phyloP scores from a whole-genome alignment of 1,140 invertebrate species.

The Eriosoma lanigerum region DNA sequence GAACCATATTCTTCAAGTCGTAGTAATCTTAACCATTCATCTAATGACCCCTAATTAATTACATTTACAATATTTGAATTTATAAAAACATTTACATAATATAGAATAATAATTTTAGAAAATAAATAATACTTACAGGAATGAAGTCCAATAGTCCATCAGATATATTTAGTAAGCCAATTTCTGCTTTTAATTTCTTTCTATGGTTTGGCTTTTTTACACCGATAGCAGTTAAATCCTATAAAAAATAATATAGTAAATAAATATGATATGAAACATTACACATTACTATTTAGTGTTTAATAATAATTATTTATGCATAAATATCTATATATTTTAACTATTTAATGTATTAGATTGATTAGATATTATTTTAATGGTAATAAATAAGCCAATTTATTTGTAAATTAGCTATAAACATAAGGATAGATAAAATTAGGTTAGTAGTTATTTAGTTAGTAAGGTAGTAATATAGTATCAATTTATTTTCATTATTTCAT shows the following conservation, averaged over 20 bases:
- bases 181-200: constrained; percentile 93
- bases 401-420: too few species aligned
- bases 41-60: constrained; percentile 73
- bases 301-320: too few species aligned
- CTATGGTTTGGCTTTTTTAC: constrained; percentile 98
- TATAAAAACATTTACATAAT: not conserved
- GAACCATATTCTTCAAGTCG: constrained; percentile 89
- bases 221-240: constrained; percentile 74
- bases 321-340: too few species aligned
- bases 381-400: too few species aligned
- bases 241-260: constrained; percentile 51
- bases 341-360: too few species aligned
- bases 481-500: too few species aligned
- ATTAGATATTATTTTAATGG: too few species aligned
- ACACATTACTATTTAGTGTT: too few species aligned
- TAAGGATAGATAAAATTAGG: too few species aligned
- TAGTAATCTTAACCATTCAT: constrained; percentile 90
- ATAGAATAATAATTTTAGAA: not conserved
- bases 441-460: too few species aligned
- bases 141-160: constrained; percentile 92
- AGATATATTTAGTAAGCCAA: constrained; percentile 89
- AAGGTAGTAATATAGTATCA: too few species aligned
- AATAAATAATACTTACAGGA: constrained; percentile 67
- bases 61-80: not conserved
- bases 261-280: too few species aligned